Conservation (phyloP, 2,113 vertebrate species). For the Struthio camelus region DNA sequence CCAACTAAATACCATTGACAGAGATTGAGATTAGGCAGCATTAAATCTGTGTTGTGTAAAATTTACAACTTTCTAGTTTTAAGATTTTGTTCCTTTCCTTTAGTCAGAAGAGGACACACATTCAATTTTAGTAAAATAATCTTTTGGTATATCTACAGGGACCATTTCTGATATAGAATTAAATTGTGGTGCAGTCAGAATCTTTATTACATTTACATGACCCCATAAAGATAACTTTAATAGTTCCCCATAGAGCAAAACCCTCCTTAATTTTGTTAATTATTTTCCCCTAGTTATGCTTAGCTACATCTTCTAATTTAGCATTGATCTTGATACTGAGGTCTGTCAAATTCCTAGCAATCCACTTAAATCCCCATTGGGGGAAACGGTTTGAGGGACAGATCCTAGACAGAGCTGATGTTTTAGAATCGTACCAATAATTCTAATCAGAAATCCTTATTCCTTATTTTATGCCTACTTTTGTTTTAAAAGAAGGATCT, state of each 20-base stretch:
- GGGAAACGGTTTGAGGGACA: constrained; percentile 61
- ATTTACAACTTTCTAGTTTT: background rate
- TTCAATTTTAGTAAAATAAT: constrained; percentile 77
- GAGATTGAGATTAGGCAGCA: background rate
- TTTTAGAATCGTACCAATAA: constrained; percentile 45
- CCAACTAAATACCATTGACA: background rate
- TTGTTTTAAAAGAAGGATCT: background rate
- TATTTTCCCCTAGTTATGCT: constrained; percentile 82
- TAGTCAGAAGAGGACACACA: constrained; percentile 31
- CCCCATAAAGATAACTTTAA: constrained; percentile 82
- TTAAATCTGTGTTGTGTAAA: constrained; percentile 7
- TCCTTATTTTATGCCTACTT: background rate
- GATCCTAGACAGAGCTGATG: constrained; percentile 25
- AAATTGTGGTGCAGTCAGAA: constrained; percentile 78
- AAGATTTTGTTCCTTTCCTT: constrained; percentile 47
- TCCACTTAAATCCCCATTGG: constrained; percentile 67
- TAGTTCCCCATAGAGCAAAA: constrained; percentile 77
- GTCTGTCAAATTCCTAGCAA: constrained; percentile 75
- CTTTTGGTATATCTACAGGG: constrained; percentile 73
- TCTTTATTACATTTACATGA: constrained; percentile 84
- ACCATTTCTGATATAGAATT: constrained; percentile 79
- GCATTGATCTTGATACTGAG: constrained; percentile 80
- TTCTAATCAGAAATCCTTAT: constrained; percentile 34
- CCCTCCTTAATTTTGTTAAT: constrained; percentile 82
- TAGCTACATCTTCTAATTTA: constrained; percentile 79